phyloP scores from a whole-genome alignment of 2,797 vertebrate genomes.

The Merluccius polli region DNA sequence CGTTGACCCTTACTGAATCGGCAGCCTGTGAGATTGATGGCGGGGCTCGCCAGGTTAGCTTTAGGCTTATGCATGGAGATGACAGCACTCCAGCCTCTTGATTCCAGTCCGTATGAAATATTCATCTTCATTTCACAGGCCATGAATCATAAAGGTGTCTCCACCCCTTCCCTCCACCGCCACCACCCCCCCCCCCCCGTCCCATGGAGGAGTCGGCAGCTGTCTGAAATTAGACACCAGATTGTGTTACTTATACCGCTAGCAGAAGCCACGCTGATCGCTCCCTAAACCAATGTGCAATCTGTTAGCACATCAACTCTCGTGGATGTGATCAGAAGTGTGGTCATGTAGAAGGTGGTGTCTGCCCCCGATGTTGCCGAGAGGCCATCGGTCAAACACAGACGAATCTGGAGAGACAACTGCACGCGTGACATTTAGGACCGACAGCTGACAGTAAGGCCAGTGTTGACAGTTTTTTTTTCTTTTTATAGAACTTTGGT shows the following conservation, averaged over 20 bases:
- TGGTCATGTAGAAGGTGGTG: conserved; percentile 47
- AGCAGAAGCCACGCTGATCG: conserved; percentile 68
- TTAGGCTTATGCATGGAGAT: conserved; percentile 21
- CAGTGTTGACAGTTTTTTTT: too few species aligned
- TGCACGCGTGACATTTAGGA: too few species aligned
- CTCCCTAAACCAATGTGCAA: conserved; percentile 61
- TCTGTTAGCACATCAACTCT: conserved; percentile 59
- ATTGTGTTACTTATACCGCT: conserved; percentile 76
- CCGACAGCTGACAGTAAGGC: too few species aligned
- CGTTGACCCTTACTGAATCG: background rate
- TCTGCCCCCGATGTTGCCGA: conserved; percentile 27
- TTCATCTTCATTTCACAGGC: conserved; percentile 70
- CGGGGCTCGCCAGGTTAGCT: background rate
- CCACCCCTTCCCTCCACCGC: conserved; percentile 48
- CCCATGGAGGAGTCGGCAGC: conserved; percentile 69
- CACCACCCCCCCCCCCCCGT: conserved; percentile 37
- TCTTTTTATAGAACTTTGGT: too few species aligned
- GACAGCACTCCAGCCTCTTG: conserved; percentile 39
- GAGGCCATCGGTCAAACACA: background rate
- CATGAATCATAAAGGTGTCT: conserved; percentile 74
- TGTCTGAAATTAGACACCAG: conserved; percentile 80
- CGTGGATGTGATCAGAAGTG: conserved; percentile 28
- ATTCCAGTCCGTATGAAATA: conserved; percentile 65
- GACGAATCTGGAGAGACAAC: too few species aligned
- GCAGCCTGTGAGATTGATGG: background rate